Evolutionary conservation across 2,888 invertebrate genomes (phyloP), one percentile per base, ranked within the genome.

Genomic region (Petrophora chlorosata): DNA sequence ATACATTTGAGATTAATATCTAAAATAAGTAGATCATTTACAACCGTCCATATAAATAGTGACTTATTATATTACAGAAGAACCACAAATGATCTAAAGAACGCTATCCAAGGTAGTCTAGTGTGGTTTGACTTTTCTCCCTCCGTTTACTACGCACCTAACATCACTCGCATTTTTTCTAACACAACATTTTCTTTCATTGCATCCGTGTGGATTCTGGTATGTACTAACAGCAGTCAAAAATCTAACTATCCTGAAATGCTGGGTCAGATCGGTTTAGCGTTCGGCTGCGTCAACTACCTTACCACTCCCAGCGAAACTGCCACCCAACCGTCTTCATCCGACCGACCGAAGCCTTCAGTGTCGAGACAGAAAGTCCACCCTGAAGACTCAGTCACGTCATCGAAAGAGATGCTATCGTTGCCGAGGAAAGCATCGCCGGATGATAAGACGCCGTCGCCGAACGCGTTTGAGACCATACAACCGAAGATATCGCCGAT

Each of bases 31-130:
- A 35, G 23, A 46, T 52, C 43, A 56, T 38, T 13, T 22, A 17
- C 19, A 38, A 28, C 29, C 49, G 23, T 49, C 38, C 54, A 53
- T 59, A 54, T 50, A 42, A 47, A 46, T 63, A 64, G 67, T 62
- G 74, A n/a, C 81, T 85, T 84, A 25, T 35, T 35, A 65, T 73
- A 78, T 90, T 90, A 70, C 90, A 90, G 90, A 90, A 87, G 79
- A 82, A 88, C 90, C 72, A 88, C 90, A 80, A 86, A 89, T 78
- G 89, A 90, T 74, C 85, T 90, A 78, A 89, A 88, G 89, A 90
- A 88, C 82, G 84, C 87, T 82, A 80, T 82, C 68, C 77, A 85
- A 90, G 90, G 90, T 90, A 90, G 87, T 72, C 73, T 71, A 79
- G 85, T 80, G 85, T 86, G 84, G 73, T 78, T 76, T 50, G 33